Base-by-base conservation (phyloP, 2,888 invertebrate species). In the Catotricha subobsoleta region DNA sequence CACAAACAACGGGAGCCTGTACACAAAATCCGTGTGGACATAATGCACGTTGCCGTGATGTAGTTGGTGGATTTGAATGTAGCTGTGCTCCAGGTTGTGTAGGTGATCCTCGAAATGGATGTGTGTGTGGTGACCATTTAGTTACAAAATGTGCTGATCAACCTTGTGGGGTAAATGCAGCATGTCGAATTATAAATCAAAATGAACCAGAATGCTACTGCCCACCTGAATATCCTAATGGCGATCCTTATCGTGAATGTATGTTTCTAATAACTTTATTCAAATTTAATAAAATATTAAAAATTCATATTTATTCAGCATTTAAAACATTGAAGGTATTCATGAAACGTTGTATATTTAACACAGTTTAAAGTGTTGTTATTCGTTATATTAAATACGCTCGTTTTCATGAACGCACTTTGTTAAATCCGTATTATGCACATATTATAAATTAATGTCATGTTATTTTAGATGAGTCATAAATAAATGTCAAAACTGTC, bases 241-340 rank as follows among this genome's bases (percentile, higher is more conserved):
- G 88, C 42, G 81, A 90, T 68, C 83, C 88, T 18, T 76, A 79
- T 54, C 74, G 78, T 52, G 79, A 81, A 72, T 88, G 88, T 88
- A 67, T 74, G 80, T 37, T 30, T 39, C 10, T 28, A 20, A 40
- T 20, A 23, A 39, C 31, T 12, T 23, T 25, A 16, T 27, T 10
- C 9, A 27, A 12, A 18, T 8, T 15, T 4, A n/a, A 27, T 40
- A 20, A 41, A 42, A 12, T 7, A 4, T 45, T 39, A 10, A n/a
- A 44, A 36, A 36, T 23, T 23, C 21, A 8, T 12, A 10, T n/a
- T 7, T 15, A 21, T 9, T n/a, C 6, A 12, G 13, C n/a, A 13
- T 30, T 5, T 15, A 30, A 30, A 30, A 30, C 4, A n/a, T 3
- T 16, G 15, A 27, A 15, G 9, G 6, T 3, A 40, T 25, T 40